Percentiles rank a stretch among this genome's conserved stretches.
These are phyloP conservation scores for Macrostomum lignano DNA, from an alignment of 1,140 invertebrate genomes.

Conservation along the genomic window DNA sequence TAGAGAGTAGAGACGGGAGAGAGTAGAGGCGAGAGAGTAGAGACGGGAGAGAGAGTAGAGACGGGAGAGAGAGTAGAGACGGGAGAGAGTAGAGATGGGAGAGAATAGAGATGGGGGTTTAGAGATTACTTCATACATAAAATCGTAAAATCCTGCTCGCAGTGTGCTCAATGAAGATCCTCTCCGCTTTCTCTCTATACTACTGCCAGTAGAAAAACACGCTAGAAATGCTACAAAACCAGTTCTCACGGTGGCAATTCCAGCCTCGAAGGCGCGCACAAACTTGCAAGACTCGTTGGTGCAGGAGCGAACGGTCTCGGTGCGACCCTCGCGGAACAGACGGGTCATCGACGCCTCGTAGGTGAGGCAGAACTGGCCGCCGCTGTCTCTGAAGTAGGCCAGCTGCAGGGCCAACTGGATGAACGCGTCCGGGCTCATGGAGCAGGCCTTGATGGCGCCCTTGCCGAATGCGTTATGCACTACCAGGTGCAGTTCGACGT, in stretches of 20 bases:
- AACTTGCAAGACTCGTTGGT: conserved; percentile 63
- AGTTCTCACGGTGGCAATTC: conserved; percentile 23
- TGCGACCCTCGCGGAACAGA: conserved; percentile 71
- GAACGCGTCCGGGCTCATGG: conserved; percentile 27
- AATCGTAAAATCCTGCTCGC: not conserved
- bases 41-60: no score
- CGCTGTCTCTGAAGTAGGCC: conserved; percentile 35
- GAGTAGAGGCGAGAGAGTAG: no score
- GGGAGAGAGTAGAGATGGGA: no score
- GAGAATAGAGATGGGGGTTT: not conserved
- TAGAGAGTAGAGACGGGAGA: not conserved
- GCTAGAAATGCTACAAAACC: not conserved
- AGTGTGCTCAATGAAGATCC: not conserved
- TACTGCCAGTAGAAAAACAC: not conserved
- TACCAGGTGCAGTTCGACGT: no score
- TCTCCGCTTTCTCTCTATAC: not conserved
- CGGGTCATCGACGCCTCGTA: conserved; percentile 96
- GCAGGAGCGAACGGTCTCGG: conserved; percentile 81
- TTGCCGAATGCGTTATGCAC: conserved; percentile 36
- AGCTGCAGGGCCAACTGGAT: conserved; percentile 19
- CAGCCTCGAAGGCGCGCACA: conserved; percentile 60
- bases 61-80: not conserved
- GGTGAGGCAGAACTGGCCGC: conserved; percentile 65
- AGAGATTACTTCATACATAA: not conserved
- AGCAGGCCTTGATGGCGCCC: conserved; percentile 23